Conservation (phyloP, 2,888 invertebrate species). For the Pandemis corylana region DNA sequence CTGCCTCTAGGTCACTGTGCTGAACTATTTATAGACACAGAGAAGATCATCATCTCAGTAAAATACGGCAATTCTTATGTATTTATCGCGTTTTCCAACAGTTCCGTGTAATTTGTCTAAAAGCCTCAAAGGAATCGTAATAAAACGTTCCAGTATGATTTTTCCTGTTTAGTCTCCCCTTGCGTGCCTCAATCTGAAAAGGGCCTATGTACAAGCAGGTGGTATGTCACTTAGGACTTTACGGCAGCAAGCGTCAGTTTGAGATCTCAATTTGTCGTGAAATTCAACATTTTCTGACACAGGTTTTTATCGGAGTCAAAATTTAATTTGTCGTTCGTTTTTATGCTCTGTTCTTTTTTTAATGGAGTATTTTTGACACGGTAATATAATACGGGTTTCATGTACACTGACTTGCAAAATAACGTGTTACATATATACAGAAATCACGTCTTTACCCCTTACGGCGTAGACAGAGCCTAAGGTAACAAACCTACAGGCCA, state of each 20-base stretch:
- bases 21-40: too few relatives aligned
- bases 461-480: too few relatives aligned
- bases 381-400: not conserved
- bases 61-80: not conserved
- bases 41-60: not conserved
- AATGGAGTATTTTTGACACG: not conserved
- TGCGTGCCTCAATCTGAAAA: not conserved
- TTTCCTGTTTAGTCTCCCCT: constrained; percentile 21
- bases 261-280: constrained; percentile 17
- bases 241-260: not conserved
- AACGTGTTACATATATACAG: too few relatives aligned
- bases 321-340: constrained; percentile 5
- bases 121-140: constrained; percentile 37
- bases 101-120: constrained; percentile 32
- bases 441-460: too few relatives aligned
- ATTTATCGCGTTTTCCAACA: constrained; percentile 23
- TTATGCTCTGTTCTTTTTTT: not conserved
- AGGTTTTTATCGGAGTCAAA: constrained; percentile 14
- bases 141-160: constrained; percentile 32
- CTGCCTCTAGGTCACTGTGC: too few relatives aligned
- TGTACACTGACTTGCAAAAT: too few relatives aligned
- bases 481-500: too few relatives aligned
- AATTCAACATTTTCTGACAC: constrained; percentile 6
- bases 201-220: not conserved
- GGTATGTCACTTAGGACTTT: not conserved